These are phyloP conservation scores for Andrena dorsata DNA, from an alignment of 2,888 invertebrate species.

Conservation along the genomic window DNA sequence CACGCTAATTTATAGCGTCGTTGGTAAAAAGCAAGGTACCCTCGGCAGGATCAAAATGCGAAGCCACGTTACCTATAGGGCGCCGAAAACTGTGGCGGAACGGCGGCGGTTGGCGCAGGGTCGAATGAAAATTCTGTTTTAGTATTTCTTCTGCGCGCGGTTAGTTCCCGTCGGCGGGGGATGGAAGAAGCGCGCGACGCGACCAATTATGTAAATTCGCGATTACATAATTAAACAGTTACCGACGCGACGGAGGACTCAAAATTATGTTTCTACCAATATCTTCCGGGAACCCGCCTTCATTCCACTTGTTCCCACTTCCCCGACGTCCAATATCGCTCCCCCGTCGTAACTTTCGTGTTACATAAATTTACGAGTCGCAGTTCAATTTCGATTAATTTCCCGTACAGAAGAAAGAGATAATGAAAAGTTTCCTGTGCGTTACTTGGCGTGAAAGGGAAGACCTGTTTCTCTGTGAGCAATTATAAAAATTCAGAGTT, in stretches of 20 bases:
- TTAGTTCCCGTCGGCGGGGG: constrained; percentile 43
- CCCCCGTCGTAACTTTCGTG: constrained; percentile 25
- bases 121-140: constrained; percentile 62
- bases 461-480: background rate
- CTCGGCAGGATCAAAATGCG: background rate
- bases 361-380: constrained; percentile 54
- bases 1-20: constrained; percentile 31
- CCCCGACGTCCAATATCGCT: constrained; percentile 17
- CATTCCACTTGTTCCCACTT: constrained; percentile 30
- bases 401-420: background rate
- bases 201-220: constrained; percentile 81
- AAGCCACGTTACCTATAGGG: background rate
- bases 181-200: constrained; percentile 63
- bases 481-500: constrained; percentile 11
- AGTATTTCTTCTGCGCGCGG: constrained; percentile 65
- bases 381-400: constrained; percentile 12
- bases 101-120: constrained; percentile 35
- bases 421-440: background rate
- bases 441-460: background rate
- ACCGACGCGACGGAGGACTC: constrained; percentile 65
- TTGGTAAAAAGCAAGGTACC: background rate
- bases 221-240: constrained; percentile 81
- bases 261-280: constrained; percentile 62
- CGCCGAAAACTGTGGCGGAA: constrained; percentile 40
- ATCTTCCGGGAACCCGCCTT: constrained; percentile 35